Conservation (phyloP, 2,888 invertebrate species). For the Brachyptera putata region DNA sequence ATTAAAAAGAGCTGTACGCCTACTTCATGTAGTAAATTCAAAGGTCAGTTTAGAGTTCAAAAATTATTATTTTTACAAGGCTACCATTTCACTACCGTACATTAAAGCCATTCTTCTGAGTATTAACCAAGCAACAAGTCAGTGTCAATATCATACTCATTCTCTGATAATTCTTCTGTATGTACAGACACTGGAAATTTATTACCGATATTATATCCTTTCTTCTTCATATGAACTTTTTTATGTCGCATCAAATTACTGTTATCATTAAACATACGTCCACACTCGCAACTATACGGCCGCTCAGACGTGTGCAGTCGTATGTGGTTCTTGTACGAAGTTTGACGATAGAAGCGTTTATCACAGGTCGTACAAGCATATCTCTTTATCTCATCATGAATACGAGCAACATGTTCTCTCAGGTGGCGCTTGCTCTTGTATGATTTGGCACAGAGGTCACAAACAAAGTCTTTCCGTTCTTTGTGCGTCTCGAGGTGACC, state of each 20-base stretch:
- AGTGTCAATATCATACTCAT: too few relatives aligned
- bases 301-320: slow-evolving; percentile 8
- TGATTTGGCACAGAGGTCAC: not conserved
- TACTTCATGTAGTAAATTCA: too few relatives aligned
- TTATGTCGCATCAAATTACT: not conserved
- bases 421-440: slow-evolving; percentile 7
- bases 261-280: not conserved
- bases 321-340: not conserved
- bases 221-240: not conserved
- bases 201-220: too few relatives aligned
- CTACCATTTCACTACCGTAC: too few relatives aligned
- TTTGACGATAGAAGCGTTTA: not conserved
- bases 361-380: not conserved
- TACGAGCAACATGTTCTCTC: not conserved
- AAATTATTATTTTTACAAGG: too few relatives aligned
- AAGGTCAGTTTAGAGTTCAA: too few relatives aligned
- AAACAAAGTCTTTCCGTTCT: not conserved
- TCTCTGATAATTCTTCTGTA: too few relatives aligned
- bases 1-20: too few relatives aligned
- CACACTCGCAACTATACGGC: not conserved
- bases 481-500: not conserved
- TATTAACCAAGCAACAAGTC: too few relatives aligned
- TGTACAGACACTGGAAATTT: too few relatives aligned
- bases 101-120: too few relatives aligned
- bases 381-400: not conserved